Evolutionary conservation across 92 coral and sea anemone species (phyloP).

Genomic region (Zoanthus solanderi): DNA sequence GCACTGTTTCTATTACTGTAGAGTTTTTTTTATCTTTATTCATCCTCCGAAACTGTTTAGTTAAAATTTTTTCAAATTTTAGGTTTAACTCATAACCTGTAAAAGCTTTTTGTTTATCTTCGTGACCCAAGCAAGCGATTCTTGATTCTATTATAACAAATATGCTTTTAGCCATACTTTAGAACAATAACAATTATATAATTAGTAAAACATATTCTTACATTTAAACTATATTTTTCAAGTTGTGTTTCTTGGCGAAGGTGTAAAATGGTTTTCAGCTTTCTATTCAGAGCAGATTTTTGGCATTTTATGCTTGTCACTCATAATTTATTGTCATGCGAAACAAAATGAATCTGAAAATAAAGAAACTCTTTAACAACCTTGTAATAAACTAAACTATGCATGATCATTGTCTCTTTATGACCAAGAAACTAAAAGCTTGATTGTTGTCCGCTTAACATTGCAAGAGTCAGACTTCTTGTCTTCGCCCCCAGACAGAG

Average conservation of each 20-base stretch:
- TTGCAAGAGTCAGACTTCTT: background rate
- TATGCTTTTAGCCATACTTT: background rate
- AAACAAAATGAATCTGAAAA: background rate
- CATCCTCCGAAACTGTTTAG: background rate
- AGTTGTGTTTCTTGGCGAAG: background rate
- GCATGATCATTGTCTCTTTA: background rate
- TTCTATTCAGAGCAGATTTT: background rate
- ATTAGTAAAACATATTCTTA: background rate
- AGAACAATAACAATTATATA: background rate
- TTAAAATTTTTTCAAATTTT: background rate
- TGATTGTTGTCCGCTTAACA: background rate
- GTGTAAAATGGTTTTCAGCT: background rate
- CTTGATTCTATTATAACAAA: background rate
- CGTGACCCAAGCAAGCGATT: background rate
- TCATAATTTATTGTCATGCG: background rate
- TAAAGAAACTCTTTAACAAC: background rate
- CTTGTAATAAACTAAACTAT: slow-evolving; percentile 2
- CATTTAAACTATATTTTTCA: background rate
- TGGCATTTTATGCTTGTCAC: background rate
- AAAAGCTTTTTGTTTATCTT: background rate
- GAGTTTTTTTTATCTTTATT: background rate
- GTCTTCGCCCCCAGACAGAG: background rate
- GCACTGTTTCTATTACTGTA: background rate
- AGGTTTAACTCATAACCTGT: background rate
- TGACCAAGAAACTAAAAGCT: background rate